These are phyloP conservation scores for Pogoniulus pusillus DNA, from an alignment of 2,797 vertebrate species.

Conservation along the genomic window DNA sequence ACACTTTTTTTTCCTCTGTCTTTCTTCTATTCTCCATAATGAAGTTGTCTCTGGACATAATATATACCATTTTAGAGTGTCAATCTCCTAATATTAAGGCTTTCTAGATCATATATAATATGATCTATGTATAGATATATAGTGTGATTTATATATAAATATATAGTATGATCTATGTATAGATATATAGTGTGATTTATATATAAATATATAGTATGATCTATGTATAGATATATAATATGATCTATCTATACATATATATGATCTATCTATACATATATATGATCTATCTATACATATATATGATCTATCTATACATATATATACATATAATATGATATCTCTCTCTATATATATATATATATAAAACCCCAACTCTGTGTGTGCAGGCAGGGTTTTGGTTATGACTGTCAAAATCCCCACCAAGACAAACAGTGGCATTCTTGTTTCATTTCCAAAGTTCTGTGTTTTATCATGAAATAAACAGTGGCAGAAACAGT, in stretches of 20 bases:
- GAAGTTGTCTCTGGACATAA: not conserved
- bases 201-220: not conserved
- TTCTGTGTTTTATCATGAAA: constrained; percentile 51
- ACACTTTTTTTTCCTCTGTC: not conserved
- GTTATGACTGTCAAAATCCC: constrained; percentile 12
- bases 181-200: too few relatives aligned
- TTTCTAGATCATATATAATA: not conserved
- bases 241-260: not conserved
- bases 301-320: too few relatives aligned
- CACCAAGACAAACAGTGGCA: not conserved
- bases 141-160: not conserved
- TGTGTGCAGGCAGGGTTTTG: not conserved
- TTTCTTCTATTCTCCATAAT: not conserved
- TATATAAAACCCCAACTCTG: too few relatives aligned
- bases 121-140: not conserved
- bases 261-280: not conserved
- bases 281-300: not conserved
- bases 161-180: too few relatives aligned
- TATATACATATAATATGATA: not conserved
- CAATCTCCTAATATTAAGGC: not conserved
- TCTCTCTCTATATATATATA: not conserved
- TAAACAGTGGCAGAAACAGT: constrained; percentile 11
- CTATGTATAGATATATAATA: too few relatives aligned
- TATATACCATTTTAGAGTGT: not conserved
- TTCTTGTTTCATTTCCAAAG: constrained; percentile 64